phyloP scores from a whole-genome alignment of 2,113 vertebrate species.

The Pandion haliaetus region DNA sequence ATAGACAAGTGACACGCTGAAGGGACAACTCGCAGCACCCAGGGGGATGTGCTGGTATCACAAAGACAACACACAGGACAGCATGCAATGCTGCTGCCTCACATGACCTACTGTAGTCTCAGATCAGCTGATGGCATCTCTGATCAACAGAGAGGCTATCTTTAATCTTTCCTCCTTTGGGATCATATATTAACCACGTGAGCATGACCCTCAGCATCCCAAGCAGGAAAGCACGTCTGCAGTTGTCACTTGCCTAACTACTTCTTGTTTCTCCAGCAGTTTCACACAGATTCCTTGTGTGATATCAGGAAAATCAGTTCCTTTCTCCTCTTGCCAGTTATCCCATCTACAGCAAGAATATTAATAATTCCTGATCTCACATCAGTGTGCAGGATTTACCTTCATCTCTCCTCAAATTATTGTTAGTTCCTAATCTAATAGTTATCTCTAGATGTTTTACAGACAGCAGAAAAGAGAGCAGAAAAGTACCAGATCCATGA shows the following conservation, averaged over 20 bases:
- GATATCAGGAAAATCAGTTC: not conserved
- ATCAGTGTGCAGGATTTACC: not conserved
- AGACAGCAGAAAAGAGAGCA: not conserved
- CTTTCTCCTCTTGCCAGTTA: not conserved
- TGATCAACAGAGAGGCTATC: not conserved
- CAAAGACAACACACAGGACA: not conserved
- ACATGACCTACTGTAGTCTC: not conserved
- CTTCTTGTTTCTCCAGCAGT: not conserved
- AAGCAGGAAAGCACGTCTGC: not conserved
- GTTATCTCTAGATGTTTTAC: not conserved
- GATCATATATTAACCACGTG: not conserved
- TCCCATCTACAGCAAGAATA: not conserved
- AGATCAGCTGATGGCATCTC: slow-evolving; percentile 33
- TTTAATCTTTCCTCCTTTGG: not conserved
- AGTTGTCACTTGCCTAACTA: not conserved
- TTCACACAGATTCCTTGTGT: not conserved
- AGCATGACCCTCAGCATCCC: not conserved
- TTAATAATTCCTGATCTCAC: not conserved
- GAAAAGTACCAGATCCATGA: not conserved
- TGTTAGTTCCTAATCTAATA: not conserved
- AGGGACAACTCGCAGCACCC: not conserved
- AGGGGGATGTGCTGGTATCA: not conserved
- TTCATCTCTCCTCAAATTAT: not conserved
- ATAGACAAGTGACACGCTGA: rapidly evolving
- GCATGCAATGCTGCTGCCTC: not conserved